A percentile compares a stretch with the other conserved stretches of the same genome.
phyloP scores from a whole-genome alignment of 2,888 invertebrate species.

The Tillus elongatus region DNA sequence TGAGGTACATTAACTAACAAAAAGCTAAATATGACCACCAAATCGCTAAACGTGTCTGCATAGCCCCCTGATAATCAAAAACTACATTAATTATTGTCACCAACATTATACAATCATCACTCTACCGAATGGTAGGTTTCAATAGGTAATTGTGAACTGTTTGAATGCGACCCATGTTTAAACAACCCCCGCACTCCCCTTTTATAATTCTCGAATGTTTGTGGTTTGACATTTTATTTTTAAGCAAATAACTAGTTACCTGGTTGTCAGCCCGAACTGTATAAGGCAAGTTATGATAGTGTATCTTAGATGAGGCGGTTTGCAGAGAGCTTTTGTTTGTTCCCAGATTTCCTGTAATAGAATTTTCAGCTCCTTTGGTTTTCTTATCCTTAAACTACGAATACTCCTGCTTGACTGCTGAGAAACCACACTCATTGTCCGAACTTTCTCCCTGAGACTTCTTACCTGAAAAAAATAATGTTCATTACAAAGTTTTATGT shows the following conservation, averaged over 20 bases:
- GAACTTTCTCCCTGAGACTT: conserved; percentile 58
- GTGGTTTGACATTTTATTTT: background rate
- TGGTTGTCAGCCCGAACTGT: conserved; percentile 73
- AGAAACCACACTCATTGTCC: conserved; percentile 55
- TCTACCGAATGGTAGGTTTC: too few species aligned
- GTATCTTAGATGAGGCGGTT: conserved; percentile 64
- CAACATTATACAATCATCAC: too few species aligned
- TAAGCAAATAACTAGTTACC: conserved; percentile 40
- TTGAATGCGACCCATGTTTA: too few species aligned
- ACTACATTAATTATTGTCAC: too few species aligned
- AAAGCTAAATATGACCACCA: too few species aligned
- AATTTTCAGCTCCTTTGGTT: conserved; percentile 62
- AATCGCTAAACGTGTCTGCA: too few species aligned
- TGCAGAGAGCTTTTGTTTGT: conserved; percentile 65
- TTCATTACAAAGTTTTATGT: background rate
- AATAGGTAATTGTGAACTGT: too few species aligned
- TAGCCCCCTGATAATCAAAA: too few species aligned
- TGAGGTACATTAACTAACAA: too few species aligned
- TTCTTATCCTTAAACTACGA: conserved; percentile 58
- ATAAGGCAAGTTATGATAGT: conserved; percentile 69
- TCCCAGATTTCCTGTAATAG: conserved; percentile 62
- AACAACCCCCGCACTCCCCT: too few species aligned
- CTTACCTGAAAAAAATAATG: conserved; percentile 49
- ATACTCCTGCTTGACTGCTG: conserved; percentile 58
- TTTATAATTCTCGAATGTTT: too few species aligned